Conservation (phyloP, 2,113 vertebrate species). For the Sminthopsis crassicaudata region DNA sequence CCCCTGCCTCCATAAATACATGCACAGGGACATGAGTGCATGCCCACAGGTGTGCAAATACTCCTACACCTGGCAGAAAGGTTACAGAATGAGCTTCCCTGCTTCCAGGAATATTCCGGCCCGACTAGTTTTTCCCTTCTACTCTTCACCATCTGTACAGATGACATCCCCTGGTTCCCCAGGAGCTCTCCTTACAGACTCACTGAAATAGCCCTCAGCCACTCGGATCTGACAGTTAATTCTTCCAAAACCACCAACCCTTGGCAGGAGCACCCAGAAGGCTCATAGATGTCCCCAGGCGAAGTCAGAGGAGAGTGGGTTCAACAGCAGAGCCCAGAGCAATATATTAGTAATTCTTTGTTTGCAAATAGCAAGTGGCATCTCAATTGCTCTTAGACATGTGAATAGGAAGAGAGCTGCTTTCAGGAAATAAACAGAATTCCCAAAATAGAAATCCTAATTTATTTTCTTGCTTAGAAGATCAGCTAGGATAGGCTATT, state of each 20-base stretch:
- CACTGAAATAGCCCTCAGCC: slow-evolving; percentile 42
- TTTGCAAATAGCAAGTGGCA: slow-evolving; percentile 30
- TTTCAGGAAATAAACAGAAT: slow-evolving; percentile 43
- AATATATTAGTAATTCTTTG: slow-evolving; percentile 50
- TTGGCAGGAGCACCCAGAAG: slow-evolving; percentile 45
- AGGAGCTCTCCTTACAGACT: slow-evolving; percentile 19
- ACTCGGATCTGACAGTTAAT: slow-evolving; percentile 61
- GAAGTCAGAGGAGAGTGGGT: slow-evolving; percentile 15
- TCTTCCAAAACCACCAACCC: slow-evolving; percentile 59
- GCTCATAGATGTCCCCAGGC: background rate
- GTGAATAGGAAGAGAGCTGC: background rate
- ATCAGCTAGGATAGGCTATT: background rate
- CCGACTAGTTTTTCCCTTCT: slow-evolving; percentile 66
- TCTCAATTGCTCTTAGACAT: background rate
- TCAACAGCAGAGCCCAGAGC: slow-evolving; percentile 19
- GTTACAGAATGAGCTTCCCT: slow-evolving; percentile 62
- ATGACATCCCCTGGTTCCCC: slow-evolving; percentile 56
- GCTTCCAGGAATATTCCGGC: slow-evolving; percentile 62
- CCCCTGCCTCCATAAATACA: background rate
- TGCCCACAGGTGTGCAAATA: background rate
- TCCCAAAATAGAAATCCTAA: background rate
- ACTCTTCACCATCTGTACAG: slow-evolving; percentile 66
- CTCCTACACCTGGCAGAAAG: background rate
- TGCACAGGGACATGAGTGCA: background rate
- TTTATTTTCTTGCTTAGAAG: background rate